Conservation (phyloP, 2,113 vertebrate species). For the Menura novaehollandiae region DNA sequence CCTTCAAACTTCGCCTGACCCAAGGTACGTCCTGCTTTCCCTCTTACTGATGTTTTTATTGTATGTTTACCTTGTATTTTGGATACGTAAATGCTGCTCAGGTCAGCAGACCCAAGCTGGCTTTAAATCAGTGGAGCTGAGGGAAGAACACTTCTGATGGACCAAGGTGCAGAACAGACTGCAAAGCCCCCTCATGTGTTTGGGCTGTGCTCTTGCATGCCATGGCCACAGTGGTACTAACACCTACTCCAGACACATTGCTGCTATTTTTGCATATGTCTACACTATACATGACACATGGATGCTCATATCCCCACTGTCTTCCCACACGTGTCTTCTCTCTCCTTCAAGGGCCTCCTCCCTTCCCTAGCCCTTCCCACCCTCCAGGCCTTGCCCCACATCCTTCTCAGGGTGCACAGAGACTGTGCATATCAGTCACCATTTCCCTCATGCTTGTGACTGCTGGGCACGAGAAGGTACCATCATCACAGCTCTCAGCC, state of each 20-base stretch:
- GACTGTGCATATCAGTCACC: neutral
- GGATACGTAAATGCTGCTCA: neutral
- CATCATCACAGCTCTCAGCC: neutral
- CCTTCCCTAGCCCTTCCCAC: neutral
- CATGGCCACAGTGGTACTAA: neutral
- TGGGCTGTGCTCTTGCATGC: fast-evolving
- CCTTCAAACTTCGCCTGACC: neutral
- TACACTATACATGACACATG: neutral
- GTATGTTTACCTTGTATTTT: neutral
- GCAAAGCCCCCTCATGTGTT: fast-evolving
- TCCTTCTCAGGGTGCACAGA: neutral
- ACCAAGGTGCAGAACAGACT: neutral
- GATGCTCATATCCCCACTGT: fast-evolving
- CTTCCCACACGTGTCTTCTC: neutral
- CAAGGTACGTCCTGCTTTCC: neutral
- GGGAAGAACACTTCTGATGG: neutral
- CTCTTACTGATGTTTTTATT: neutral
- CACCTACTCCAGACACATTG: neutral
- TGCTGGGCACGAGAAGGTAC: neutral
- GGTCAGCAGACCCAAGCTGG: neutral
- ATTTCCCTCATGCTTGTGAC: neutral
- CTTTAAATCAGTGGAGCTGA: neutral
- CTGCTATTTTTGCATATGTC: neutral
- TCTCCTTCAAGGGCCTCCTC: neutral
- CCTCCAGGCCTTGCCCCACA: neutral